A percentile compares a stretch with the other conserved stretches of the same genome.
These are phyloP conservation scores for Varanus salvator DNA, from an alignment of 2,113 vertebrate species.

Conservation along the genomic window DNA sequence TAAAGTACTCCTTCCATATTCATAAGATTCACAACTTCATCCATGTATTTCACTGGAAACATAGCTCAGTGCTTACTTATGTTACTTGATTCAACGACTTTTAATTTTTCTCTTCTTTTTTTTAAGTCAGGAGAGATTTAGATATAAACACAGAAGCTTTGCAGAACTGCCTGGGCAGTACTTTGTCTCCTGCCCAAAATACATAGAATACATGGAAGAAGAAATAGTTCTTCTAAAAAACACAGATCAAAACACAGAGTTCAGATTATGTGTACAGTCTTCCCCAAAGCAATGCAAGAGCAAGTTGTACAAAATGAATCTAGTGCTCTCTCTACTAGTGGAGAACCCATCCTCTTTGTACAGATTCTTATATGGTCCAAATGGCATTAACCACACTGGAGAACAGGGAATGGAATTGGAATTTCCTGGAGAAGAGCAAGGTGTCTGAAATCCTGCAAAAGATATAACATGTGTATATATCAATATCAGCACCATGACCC, in stretches of 20 bases:
- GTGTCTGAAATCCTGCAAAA: neutral
- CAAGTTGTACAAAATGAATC: neutral
- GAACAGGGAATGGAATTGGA: neutral
- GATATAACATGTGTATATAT: no score
- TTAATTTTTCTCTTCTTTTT: neutral
- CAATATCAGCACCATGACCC: no score
- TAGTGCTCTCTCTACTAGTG: neutral
- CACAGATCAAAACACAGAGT: neutral
- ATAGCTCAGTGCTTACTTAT: neutral
- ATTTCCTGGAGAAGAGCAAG: neutral
- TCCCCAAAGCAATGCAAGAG: neutral
- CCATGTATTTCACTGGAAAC: neutral
- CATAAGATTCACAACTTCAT: neutral
- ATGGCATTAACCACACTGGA: neutral
- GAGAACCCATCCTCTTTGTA: neutral
- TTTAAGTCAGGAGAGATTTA: slow-evolving; percentile 34
- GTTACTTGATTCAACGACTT: neutral
- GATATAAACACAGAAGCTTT: slow-evolving; percentile 33
- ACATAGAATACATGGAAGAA: neutral
- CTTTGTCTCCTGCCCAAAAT: neutral
- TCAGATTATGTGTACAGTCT: slow-evolving; percentile 28
- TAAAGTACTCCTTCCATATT: neutral
- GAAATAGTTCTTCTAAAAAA: slow-evolving; percentile 31
- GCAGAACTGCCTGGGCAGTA: slow-evolving; percentile 27
- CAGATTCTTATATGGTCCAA: neutral